These are phyloP conservation scores for Gobiocypris rarus DNA, from an alignment of 2,113 vertebrate species.

Conservation along the genomic window DNA sequence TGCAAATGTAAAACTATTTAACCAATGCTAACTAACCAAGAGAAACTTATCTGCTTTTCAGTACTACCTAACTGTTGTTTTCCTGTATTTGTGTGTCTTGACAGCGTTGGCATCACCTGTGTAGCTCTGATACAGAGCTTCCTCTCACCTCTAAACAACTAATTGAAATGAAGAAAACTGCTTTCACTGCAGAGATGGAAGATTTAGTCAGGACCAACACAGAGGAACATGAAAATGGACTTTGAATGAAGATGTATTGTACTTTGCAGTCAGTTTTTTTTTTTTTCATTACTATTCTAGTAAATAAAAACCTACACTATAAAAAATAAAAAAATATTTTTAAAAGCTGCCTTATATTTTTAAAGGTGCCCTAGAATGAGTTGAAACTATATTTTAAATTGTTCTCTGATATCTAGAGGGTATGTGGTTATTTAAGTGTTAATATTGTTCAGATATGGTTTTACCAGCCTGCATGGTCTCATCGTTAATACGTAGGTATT, in stretches of 20 bases:
- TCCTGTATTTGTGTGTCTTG: constrained; percentile 9
- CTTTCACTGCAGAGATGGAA: constrained; percentile 23
- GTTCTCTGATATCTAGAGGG: too few relatives aligned
- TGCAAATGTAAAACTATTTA: too few relatives aligned
- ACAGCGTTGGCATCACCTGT: constrained; percentile 62
- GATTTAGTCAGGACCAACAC: background rate
- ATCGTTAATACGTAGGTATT: too few relatives aligned
- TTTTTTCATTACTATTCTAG: background rate
- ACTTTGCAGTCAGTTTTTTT: background rate
- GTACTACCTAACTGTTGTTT: background rate
- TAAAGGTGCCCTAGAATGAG: too few relatives aligned
- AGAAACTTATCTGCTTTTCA: background rate
- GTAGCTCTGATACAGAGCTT: constrained; percentile 47
- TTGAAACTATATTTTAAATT: too few relatives aligned
- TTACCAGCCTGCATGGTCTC: too few relatives aligned
- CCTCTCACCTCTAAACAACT: constrained; percentile 33
- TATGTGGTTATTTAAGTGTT: too few relatives aligned
- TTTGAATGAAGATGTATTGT: background rate
- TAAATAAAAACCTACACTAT: background rate
- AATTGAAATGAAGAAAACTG: constrained; percentile 38
- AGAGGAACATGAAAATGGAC: background rate
- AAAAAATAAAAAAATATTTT: too few relatives aligned
- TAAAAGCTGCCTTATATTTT: too few relatives aligned
- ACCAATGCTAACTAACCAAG: background rate
- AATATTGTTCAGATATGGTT: too few relatives aligned